Conservation (phyloP, 2,113 vertebrate genomes). For the Entomyzon cyanotis region DNA sequence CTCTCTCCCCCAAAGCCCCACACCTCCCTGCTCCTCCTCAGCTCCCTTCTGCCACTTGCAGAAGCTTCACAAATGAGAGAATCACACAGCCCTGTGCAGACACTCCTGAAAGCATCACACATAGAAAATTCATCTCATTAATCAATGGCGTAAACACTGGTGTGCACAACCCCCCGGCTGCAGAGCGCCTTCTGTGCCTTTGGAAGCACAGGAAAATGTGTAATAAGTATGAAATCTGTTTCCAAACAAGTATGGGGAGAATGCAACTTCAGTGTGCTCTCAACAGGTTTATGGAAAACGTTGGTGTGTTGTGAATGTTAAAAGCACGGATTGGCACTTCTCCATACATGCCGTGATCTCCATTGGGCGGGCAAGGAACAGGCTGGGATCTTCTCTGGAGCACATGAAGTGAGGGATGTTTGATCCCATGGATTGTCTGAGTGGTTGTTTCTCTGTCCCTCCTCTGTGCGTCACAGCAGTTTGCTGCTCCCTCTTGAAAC, state of each 20-base stretch:
- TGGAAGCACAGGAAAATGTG: neutral
- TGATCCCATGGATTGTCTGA: too few species aligned
- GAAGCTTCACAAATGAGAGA: neutral
- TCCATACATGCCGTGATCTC: neutral
- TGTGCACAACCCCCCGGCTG: neutral
- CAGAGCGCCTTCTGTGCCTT: neutral
- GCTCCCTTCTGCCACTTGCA: accelerated
- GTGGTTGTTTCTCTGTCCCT: neutral
- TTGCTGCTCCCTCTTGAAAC: neutral
- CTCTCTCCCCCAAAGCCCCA: too few species aligned
- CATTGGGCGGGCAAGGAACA: accelerated
- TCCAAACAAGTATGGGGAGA: neutral
- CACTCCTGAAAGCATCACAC: neutral
- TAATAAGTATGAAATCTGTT: neutral
- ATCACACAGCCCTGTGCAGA: neutral
- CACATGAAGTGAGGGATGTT: accelerated
- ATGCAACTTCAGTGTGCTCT: neutral
- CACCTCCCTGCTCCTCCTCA: neutral
- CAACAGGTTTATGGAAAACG: neutral
- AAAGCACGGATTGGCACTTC: neutral
- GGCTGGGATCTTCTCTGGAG: neutral
- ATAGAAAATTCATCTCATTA: neutral
- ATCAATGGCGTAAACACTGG: neutral
- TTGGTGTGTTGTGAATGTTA: neutral
- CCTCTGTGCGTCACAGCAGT: neutral